Conservation (phyloP, 2,797 vertebrate genomes). For the Dryobates pubescens region DNA sequence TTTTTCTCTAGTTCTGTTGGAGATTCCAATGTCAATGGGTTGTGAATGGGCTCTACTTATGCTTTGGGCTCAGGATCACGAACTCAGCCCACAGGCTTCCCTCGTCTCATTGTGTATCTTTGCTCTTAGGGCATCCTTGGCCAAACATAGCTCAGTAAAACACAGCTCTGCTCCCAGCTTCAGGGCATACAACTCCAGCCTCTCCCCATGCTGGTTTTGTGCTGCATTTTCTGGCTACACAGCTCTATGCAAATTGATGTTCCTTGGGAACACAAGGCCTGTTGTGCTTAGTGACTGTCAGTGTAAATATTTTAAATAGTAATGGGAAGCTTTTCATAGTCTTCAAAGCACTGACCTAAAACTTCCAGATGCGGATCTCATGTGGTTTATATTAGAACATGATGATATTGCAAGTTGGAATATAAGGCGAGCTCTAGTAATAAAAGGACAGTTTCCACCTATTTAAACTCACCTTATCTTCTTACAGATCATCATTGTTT, state of each 20-base stretch:
- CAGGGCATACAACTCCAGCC: neutral
- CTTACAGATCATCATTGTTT: constrained; percentile 10
- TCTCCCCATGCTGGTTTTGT: neutral
- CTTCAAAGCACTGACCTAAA: constrained; percentile 60
- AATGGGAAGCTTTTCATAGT: constrained; percentile 53
- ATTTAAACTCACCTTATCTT: constrained; percentile 16
- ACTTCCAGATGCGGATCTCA: constrained; percentile 41
- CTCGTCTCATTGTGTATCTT: neutral
- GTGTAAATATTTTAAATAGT: constrained; percentile 45
- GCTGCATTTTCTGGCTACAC: neutral
- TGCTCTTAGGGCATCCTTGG: neutral
- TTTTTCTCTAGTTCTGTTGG: neutral
- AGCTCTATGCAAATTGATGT: neutral
- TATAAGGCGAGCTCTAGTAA: neutral
- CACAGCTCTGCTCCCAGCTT: neutral
- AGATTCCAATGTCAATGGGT: neutral
- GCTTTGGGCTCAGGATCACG: neutral
- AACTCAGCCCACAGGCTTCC: neutral
- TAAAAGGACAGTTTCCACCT: constrained; percentile 20
- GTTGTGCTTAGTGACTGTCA: constrained; percentile 9
- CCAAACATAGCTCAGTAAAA: neutral
- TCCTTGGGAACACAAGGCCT: neutral
- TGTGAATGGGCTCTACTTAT: neutral
- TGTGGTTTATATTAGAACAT: constrained; percentile 50
- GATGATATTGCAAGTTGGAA: neutral